A percentile compares a stretch with the other conserved stretches of the same genome.
These are phyloP conservation scores for Dascillus cervinus DNA, from an alignment of 2,888 invertebrate species.

Conservation along the genomic window DNA sequence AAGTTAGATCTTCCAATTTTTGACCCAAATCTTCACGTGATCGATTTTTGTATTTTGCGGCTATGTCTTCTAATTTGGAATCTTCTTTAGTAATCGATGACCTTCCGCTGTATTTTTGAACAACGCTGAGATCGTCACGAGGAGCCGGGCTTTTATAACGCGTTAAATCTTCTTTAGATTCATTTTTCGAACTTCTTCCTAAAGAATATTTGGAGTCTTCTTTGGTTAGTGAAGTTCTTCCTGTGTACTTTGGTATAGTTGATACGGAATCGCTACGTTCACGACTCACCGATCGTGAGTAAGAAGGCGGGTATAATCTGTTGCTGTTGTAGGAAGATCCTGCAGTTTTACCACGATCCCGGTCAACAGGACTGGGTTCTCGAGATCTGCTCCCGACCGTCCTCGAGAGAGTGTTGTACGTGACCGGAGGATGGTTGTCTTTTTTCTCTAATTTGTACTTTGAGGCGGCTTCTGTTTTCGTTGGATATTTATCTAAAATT, in stretches of 20 bases:
- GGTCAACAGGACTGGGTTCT: constrained; percentile 50
- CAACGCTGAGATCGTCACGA: constrained; percentile 8
- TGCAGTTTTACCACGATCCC: constrained; percentile 37
- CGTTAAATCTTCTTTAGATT: constrained; percentile 25
- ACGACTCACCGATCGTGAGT: constrained; percentile 32
- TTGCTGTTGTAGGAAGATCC: constrained; percentile 46
- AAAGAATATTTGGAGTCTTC: constrained; percentile 24
- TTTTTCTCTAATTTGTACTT: constrained; percentile 23
- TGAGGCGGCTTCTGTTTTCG: constrained; percentile 19
- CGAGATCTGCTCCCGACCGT: constrained; percentile 39
- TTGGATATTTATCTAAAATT: constrained; percentile 15
- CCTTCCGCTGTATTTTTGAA: constrained; percentile 17
- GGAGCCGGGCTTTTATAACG: constrained; percentile 14
- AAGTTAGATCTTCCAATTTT: no score
- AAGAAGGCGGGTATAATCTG: constrained; percentile 47
- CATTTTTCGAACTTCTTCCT: constrained; percentile 24
- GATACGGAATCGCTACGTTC: constrained; percentile 34
- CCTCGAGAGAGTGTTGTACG: constrained; percentile 41
- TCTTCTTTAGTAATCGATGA: constrained; percentile 11
- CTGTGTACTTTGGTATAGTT: constrained; percentile 32
- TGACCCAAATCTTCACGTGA: no score
- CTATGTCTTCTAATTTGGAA: constrained; percentile 4
- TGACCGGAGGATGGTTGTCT: constrained; percentile 39
- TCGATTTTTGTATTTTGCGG: constrained; percentile 1
- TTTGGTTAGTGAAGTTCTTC: constrained; percentile 27